Percentiles rank a stretch among this genome's conserved stretches.
Conservation (phyloP, 2,797 vertebrate species). For the Sphenodon punctatus region DNA sequence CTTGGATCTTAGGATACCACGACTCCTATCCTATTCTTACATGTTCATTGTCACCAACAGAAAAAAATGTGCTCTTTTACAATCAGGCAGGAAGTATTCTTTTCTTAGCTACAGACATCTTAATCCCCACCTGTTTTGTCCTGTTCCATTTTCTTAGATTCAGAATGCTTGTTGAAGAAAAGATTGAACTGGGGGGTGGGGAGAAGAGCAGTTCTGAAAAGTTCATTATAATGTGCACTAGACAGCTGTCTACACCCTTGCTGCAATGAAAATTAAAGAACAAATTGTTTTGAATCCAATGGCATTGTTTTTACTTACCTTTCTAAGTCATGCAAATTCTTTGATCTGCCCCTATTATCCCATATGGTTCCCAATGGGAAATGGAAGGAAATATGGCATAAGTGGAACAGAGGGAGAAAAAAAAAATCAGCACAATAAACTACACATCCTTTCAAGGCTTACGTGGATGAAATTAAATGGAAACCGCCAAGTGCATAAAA, state of each 20-base stretch:
- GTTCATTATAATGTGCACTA: neutral
- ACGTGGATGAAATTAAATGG: neutral
- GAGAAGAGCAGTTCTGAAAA: neutral
- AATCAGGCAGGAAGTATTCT: neutral
- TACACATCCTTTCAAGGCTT: neutral
- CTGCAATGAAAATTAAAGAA: neutral
- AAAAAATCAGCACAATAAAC: neutral
- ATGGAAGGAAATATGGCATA: neutral
- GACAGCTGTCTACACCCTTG: neutral
- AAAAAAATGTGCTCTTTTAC: neutral
- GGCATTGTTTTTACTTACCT: neutral
- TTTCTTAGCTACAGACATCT: neutral
- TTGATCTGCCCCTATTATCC: too few species aligned
- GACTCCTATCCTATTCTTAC: too few species aligned
- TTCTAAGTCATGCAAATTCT: too few species aligned
- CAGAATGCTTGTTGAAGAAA: neutral
- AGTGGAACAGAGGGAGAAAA: neutral
- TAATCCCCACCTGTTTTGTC: neutral
- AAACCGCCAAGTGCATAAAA: neutral
- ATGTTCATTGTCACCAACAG: neutral
- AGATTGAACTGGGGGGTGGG: neutral
- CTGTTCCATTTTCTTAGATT: neutral
- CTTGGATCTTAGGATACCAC: too few species aligned
- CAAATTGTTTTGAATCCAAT: neutral
- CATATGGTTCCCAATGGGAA: too few species aligned